Evolutionary conservation across 2,113 vertebrate species (phyloP), one percentile per base, ranked within the genome.

Genomic region (Carassius auratus): DNA sequence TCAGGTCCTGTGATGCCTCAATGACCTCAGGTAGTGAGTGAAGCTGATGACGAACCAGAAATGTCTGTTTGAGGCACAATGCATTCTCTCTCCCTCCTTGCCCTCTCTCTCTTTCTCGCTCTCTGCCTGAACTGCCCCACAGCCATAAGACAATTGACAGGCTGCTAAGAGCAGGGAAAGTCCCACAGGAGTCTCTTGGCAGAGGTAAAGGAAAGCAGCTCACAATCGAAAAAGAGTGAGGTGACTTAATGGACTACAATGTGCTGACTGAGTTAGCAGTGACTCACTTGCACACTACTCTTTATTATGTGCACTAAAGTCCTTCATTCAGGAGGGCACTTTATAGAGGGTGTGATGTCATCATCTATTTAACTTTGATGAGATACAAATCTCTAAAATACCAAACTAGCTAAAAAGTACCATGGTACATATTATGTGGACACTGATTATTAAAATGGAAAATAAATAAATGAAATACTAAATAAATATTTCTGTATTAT

Each of bases 171-270:
- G 76, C 36, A 77, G 76, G 82, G 73, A 86, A 86, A 86, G 38
- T 84, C 77, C 87, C 85, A 79, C 86, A 13, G 26, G 26, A 19
- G 21, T 23, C 33, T 80, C 57, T 66, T 77, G 86, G 84, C 71
- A 78, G 33, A 45, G 74, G 66, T 21, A 48, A 68, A 79, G 68
- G 19, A 78, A 74, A 83, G 66, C 33, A 78, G 74, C 81, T 87
- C 74, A 61, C 83, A 88, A 88, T 88, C 76, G 62, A 88, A 89
- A 62, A 71, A 80, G 83, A 86, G 61, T 15, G 55, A 88, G 75
- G 81, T 8, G 23, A 76, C 79, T 85, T 71, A 82, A 74, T 86
- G 66, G 81, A 86, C 85, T 59, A 80, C 76, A 71, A 83, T 76
- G 77, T 30, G 30, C 81, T 76, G 15, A 82, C 69, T 81, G 75